phyloP scores from a whole-genome alignment of 2,888 invertebrate species.

The Eumerus sabulonum region DNA sequence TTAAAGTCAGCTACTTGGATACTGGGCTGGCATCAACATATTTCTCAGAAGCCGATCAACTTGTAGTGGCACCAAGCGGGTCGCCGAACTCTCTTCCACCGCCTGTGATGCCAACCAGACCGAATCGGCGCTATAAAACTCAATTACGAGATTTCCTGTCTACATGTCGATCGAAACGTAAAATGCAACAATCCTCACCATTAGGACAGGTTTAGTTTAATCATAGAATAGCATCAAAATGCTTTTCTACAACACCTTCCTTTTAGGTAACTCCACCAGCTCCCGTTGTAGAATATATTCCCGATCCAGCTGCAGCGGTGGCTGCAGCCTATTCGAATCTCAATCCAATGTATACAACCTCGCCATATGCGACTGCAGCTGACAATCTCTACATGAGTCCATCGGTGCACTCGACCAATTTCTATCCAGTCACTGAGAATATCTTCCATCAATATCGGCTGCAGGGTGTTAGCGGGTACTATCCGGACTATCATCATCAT shows the following conservation, averaged over 20 bases:
- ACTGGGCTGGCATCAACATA: conserved; percentile 94
- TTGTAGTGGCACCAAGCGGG: conserved; percentile 82
- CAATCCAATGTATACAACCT: conserved; percentile 87
- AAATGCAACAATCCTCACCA: conserved; percentile 80
- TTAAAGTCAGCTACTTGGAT: conserved; percentile 97
- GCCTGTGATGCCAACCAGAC: conserved; percentile 87
- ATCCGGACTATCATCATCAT: conserved; percentile 87
- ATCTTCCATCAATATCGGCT: conserved; percentile 94
- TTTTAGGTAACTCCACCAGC: conserved; percentile 75
- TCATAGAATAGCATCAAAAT: rapidly evolving
- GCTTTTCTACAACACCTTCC: not conserved
- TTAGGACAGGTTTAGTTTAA: conserved; percentile 77
- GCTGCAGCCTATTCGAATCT: conserved; percentile 90
- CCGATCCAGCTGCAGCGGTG: conserved; percentile 81
- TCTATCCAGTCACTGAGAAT: conserved; percentile 89
- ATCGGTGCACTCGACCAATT: conserved; percentile 84
- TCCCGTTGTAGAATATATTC: conserved; percentile 79
- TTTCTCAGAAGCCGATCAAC: conserved; percentile 91
- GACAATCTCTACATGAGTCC: conserved; percentile 80
- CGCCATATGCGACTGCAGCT: conserved; percentile 86
- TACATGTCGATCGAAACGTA: conserved; percentile 91
- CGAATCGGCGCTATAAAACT: conserved; percentile 94
- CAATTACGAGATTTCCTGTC: conserved; percentile 95
- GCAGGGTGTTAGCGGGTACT: conserved; percentile 85
- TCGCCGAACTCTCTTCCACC: conserved; percentile 81